phyloP scores from a whole-genome alignment of 2,888 invertebrate genomes.

The Itoplectis maculator region DNA sequence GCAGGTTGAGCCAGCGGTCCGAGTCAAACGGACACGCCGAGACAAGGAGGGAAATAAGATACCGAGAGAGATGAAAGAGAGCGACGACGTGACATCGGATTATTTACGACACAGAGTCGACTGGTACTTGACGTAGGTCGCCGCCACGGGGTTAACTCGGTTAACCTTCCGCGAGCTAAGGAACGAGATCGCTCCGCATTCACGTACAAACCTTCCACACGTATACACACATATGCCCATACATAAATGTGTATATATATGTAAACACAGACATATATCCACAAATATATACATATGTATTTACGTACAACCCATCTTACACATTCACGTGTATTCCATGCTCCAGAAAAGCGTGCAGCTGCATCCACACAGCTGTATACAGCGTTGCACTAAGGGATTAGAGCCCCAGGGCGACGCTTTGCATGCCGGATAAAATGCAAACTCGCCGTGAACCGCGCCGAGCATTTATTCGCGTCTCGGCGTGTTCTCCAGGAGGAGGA shows the following conservation, averaged over 20 bases:
- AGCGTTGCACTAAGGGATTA: conserved; percentile 7
- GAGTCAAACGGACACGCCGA: conserved; percentile 17
- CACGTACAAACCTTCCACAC: conserved; percentile 36
- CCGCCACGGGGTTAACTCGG: conserved; percentile 78
- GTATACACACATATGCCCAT: background rate
- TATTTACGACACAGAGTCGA: conserved; percentile 75
- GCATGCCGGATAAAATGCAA: conserved; percentile 47
- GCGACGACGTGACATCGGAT: conserved; percentile 68
- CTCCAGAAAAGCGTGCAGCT: background rate
- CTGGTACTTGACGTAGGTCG: conserved; percentile 70
- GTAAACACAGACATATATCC: background rate
- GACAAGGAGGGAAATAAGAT: background rate
- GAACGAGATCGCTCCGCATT: conserved; percentile 68
- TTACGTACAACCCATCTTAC: conserved; percentile 26
- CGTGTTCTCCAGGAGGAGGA: background rate
- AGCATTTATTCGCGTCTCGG: background rate
- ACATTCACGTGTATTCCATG: background rate
- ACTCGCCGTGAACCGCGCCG: background rate
- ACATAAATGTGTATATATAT: background rate
- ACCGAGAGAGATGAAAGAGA: conserved; percentile 15
- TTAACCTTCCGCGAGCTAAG: conserved; percentile 75
- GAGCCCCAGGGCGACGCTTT: conserved; percentile 48
- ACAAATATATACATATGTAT: background rate
- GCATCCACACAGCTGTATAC: background rate
- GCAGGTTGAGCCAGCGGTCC: conserved; percentile 13